These are phyloP conservation scores for Sebastes matsubarae DNA, from an alignment of 2,797 vertebrate species.

Conservation along the genomic window DNA sequence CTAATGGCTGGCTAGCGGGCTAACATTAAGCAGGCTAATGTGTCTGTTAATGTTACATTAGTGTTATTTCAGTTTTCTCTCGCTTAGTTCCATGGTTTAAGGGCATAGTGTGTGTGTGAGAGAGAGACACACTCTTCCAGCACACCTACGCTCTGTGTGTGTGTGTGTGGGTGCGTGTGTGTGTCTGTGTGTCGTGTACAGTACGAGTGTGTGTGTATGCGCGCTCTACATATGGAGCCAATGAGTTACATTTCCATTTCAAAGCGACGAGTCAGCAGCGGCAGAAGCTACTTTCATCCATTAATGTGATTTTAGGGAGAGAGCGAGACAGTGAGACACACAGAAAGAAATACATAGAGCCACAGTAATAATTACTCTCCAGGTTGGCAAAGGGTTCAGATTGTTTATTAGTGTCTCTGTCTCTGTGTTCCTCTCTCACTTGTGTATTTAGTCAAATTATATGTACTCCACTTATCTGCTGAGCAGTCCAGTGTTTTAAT, in stretches of 20 bases:
- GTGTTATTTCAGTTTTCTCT: slow-evolving; percentile 72
- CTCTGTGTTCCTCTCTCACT: slow-evolving; percentile 25
- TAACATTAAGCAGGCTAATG: slow-evolving; percentile 79
- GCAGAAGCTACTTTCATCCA: slow-evolving; percentile 81
- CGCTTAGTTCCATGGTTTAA: slow-evolving; percentile 76
- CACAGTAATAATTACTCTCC: slow-evolving; percentile 68
- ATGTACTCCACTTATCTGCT: slow-evolving; percentile 31
- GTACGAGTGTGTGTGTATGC: slow-evolving; percentile 29
- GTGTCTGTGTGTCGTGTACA: slow-evolving; percentile 12
- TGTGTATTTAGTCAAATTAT: slow-evolving; percentile 36
- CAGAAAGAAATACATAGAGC: slow-evolving; percentile 54
- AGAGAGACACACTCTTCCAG: slow-evolving; percentile 28
- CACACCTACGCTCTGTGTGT: slow-evolving; percentile 46
- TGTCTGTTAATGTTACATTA: slow-evolving; percentile 79
- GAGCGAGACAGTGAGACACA: slow-evolving; percentile 67
- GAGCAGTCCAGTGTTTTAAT: slow-evolving; percentile 40
- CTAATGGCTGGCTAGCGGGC: slow-evolving; percentile 76
- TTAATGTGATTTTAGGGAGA: slow-evolving; percentile 80
- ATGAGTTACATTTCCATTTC: slow-evolving; percentile 82
- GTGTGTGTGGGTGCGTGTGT: slow-evolving; percentile 3
- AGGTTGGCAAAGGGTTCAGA: slow-evolving; percentile 53
- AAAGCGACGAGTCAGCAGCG: slow-evolving; percentile 79
- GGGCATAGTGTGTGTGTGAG: slow-evolving; percentile 55
- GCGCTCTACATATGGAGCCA: slow-evolving; percentile 73
- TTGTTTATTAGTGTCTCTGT: slow-evolving; percentile 57